Base-by-base conservation (phyloP, 64 coral and sea anemone species). In the Porites australiensis region DNA sequence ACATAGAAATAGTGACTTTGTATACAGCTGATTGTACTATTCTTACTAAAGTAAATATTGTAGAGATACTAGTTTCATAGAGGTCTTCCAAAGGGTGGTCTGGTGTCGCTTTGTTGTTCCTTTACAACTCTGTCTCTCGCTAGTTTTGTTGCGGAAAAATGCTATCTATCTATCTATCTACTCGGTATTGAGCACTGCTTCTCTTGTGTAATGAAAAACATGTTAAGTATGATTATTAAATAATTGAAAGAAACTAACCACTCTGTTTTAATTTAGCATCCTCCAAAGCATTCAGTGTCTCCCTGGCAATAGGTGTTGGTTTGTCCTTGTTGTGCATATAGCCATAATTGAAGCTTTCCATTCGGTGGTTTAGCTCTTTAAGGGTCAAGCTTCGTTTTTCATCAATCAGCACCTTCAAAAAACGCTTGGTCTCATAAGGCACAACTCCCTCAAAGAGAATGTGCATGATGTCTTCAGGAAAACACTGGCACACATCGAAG, bases 341-440 rank as follows among this genome's bases (percentile, higher is more conserved):
- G 44, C 90, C 74, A 93, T 92, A 93, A 48, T 78, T 50, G 77
- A 93, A 93, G 50, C 59, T 68, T 22, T 87, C 81, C n/a, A 93
- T 58, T 50, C 59, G 75, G 18, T 59, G 44, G 70, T 93, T 93
- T 58, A 93, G 18, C 61, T 47, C 90, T 62, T 87, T 93, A 27
- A 93, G 58, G 9, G 82, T 93, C 13, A 93, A 14, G 27, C 10
- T 64, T 27, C 57, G 61, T 49, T 77, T 43, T 53, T 87, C 74
- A 93, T 93, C 82, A 70, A 93, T 79, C 0, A 93, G 48, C 22
- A 67, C 69, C 64, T 68, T 93, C 44, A 87, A 50, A 58, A 93
- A 47, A 13, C n/a, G 70, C 37, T 93, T 93, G 0, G 90, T 87
- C 78, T 93, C 62, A 58, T 87, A 86, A 67, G 90, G 82, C 43